These are phyloP conservation scores for Parelbella ahira DNA, from an alignment of 2,888 invertebrate genomes.

Conservation along the genomic window DNA sequence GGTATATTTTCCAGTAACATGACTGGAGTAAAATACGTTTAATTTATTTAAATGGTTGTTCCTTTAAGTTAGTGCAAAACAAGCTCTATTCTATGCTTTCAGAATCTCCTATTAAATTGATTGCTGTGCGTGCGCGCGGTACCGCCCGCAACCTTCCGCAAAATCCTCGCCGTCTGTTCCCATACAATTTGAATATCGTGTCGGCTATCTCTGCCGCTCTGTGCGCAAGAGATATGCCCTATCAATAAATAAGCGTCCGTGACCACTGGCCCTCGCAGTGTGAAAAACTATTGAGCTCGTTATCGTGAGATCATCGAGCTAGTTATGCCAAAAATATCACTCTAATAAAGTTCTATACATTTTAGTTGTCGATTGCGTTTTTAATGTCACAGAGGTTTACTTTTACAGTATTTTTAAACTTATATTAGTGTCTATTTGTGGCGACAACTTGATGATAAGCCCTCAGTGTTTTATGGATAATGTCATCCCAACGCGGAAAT, in stretches of 20 bases:
- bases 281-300: constrained; percentile 10
- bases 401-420: too few relatives aligned
- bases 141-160: constrained; percentile 19
- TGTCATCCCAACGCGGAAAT: constrained; percentile 23
- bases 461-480: constrained; percentile 22
- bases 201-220: constrained; percentile 15
- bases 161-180: constrained; percentile 9
- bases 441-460: too few relatives aligned
- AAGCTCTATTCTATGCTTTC: constrained; percentile 6
- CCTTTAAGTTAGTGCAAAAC: constrained; percentile 1
- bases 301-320: too few relatives aligned
- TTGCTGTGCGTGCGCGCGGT: constrained; percentile 19
- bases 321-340: too few relatives aligned
- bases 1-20: neutral
- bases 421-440: too few relatives aligned
- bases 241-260: constrained; percentile 23
- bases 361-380: too few relatives aligned
- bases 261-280: constrained; percentile 7
- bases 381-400: too few relatives aligned
- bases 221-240: constrained; percentile 17
- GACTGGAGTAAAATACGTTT: constrained; percentile 5
- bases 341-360: too few relatives aligned
- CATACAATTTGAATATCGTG: constrained; percentile 26
- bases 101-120: constrained; percentile 24
- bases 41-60: constrained; percentile 13